Conservation (phyloP, 2,888 invertebrate species). For the Antheraea assamensis region DNA sequence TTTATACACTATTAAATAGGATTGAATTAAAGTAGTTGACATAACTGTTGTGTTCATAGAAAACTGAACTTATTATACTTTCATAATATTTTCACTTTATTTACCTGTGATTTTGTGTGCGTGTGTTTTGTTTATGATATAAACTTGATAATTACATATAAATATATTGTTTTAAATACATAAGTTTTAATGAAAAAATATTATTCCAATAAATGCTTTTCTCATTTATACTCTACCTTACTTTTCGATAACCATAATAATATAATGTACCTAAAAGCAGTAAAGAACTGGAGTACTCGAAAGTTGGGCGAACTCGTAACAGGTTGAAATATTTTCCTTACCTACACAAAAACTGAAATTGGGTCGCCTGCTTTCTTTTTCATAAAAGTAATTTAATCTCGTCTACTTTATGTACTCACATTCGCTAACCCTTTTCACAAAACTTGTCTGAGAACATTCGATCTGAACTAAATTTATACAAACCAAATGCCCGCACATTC, state of each 20-base stretch:
- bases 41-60: too few relatives aligned
- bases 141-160: not conserved
- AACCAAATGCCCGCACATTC: constrained; percentile 73
- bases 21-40: too few relatives aligned
- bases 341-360: constrained; percentile 43
- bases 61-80: too few relatives aligned
- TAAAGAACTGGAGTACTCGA: constrained; percentile 25
- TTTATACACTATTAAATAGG: too few relatives aligned
- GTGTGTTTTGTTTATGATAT: not conserved
- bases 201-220: not conserved
- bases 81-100: too few relatives aligned
- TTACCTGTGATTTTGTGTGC: too few relatives aligned
- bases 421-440: constrained; percentile 73
- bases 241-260: constrained; percentile 29
- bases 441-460: constrained; percentile 72
- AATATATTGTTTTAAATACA: not conserved
- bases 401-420: constrained; percentile 57
- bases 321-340: constrained; percentile 22
- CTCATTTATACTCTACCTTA: not conserved
- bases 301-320: constrained; percentile 33
- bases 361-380: constrained; percentile 52
- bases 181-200: not conserved
- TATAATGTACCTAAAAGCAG: constrained; percentile 33
- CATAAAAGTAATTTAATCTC: constrained; percentile 71
- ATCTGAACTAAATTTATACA: constrained; percentile 76